Percentiles rank a stretch among this genome's conserved stretches.
phyloP scores from a whole-genome alignment of 2,888 invertebrate genomes.

The Cheilosia impressa region DNA sequence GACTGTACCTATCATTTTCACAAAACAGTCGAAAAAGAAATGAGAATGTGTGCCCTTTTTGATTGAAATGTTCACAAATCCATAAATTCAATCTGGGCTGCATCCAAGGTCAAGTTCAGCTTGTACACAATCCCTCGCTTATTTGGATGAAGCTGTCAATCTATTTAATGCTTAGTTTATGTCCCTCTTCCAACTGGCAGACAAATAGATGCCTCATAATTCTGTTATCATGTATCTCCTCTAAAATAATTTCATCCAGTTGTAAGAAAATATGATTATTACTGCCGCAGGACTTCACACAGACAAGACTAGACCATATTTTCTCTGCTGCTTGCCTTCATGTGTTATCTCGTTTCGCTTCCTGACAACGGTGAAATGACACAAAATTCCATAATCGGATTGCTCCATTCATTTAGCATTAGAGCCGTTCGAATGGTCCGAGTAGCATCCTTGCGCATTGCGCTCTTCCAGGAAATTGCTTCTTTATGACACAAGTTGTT shows the following conservation, averaged over 20 bases:
- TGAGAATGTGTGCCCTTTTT: too few species aligned
- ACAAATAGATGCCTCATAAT: too few species aligned
- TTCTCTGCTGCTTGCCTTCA: neutral
- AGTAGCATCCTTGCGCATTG: neutral
- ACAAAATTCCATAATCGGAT: conserved; percentile 29
- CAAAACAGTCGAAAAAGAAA: too few species aligned
- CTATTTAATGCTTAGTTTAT: too few species aligned
- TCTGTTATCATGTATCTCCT: too few species aligned
- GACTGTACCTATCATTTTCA: too few species aligned
- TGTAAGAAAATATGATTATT: neutral
- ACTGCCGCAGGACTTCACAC: conserved; percentile 14
- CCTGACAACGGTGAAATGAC: neutral
- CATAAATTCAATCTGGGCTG: too few species aligned
- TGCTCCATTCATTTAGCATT: conserved; percentile 17
- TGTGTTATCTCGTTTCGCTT: neutral
- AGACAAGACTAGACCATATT: conserved; percentile 18
- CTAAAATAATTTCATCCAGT: neutral
- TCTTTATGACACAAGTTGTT: conserved; percentile 5
- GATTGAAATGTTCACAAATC: too few species aligned
- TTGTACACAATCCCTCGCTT: too few species aligned
- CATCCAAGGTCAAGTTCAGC: too few species aligned
- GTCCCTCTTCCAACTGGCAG: too few species aligned
- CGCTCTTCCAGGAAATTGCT: neutral
- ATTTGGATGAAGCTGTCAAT: too few species aligned
- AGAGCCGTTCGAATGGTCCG: neutral